Percentiles rank a stretch among this genome's conserved stretches.
phyloP scores from a whole-genome alignment of 2,888 invertebrate species.

The Cephonodes hylas region DNA sequence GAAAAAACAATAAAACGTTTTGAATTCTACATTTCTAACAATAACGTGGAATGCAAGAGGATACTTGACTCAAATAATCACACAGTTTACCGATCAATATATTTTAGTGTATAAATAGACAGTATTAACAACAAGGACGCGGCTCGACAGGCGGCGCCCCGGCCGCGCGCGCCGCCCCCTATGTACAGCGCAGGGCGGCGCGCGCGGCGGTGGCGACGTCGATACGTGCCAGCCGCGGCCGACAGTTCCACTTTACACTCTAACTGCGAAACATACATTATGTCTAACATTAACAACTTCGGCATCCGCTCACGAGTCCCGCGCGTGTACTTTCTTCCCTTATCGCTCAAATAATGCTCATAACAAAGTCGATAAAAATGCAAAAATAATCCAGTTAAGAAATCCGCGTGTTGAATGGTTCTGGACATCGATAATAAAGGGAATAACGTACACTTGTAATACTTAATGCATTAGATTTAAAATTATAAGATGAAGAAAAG shows the following conservation, averaged over 20 bases:
- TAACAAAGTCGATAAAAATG: background rate
- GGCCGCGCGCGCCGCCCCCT: background rate
- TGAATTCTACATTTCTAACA: conserved; percentile 47
- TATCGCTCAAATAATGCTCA: too few species aligned
- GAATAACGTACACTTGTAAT: background rate
- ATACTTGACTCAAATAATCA: conserved; percentile 42
- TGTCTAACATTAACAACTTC: background rate
- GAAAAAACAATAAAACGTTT: conserved; percentile 29
- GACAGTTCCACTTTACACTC: background rate
- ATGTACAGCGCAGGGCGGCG: conserved; percentile 14
- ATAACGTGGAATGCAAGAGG: conserved; percentile 76
- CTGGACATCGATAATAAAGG: background rate
- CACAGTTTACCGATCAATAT: conserved; percentile 22
- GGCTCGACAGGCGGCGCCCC: background rate
- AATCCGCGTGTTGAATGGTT: background rate
- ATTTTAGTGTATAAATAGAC: conserved; percentile 42
- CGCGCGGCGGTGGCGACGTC: background rate
- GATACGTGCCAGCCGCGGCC: background rate
- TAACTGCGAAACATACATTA: background rate
- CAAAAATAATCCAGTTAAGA: background rate
- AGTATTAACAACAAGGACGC: conserved; percentile 38
- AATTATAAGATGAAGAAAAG: background rate
- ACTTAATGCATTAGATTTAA: background rate
- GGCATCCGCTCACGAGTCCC: background rate
- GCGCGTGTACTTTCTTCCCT: background rate